Evolutionary conservation across 2,888 invertebrate species (phyloP).

Genomic region (Matsumyia berberina): DNA sequence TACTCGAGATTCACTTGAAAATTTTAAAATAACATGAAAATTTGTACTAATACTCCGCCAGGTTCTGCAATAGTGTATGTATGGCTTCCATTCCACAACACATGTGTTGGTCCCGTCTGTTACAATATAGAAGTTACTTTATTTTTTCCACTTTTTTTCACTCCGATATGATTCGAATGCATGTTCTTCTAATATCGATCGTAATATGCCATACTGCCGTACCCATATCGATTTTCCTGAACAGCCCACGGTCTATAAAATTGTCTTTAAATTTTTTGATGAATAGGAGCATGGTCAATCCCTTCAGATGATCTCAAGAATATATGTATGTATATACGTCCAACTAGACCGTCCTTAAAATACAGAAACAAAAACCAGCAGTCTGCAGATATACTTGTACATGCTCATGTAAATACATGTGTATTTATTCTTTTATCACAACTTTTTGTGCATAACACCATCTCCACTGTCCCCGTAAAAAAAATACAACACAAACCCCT

Average conservation of each 20-base stretch:
- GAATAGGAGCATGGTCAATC: background rate
- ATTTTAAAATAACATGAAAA: no score
- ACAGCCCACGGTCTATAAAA: background rate
- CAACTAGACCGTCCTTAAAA: background rate
- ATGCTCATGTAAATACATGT: no score
- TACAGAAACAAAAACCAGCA: no score
- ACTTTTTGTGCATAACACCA: constrained; percentile 26
- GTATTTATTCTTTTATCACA: background rate
- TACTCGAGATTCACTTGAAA: no score
- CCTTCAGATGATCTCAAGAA: no score
- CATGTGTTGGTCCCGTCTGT: background rate
- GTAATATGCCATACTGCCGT: background rate
- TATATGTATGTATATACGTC: no score
- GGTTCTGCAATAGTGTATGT: no score
- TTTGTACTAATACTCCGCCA: no score
- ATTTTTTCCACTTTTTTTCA: background rate
- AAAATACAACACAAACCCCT: constrained; percentile 3
- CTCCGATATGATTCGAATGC: constrained; percentile 5
- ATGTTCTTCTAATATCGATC: constrained; percentile 26
- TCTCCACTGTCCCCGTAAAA: constrained; percentile 30
- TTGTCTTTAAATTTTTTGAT: background rate
- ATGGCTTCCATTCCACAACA: no score
- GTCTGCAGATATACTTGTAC: no score
- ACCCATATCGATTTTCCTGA: constrained; percentile 28
- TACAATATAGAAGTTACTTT: background rate